These are phyloP conservation scores for Beris chalybata DNA, from an alignment of 2,888 invertebrate species.

Conservation along the genomic window DNA sequence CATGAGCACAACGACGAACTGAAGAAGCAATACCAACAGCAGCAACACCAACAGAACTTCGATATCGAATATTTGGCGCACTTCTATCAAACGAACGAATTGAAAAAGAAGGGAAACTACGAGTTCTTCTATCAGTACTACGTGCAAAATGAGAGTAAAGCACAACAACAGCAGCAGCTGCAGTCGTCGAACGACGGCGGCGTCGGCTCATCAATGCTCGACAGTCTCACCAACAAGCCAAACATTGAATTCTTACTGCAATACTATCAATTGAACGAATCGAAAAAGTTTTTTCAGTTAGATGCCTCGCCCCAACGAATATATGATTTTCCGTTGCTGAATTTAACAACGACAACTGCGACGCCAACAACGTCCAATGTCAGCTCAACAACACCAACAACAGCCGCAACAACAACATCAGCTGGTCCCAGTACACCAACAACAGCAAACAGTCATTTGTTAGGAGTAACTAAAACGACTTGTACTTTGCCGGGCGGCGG, in stretches of 20 bases:
- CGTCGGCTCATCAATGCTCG: no score
- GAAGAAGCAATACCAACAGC: constrained; percentile 41
- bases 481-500: no score
- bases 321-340: constrained; percentile 49
- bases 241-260: constrained; percentile 53
- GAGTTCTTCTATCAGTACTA: constrained; percentile 55
- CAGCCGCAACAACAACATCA: not conserved
- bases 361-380: no score
- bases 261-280: constrained; percentile 55
- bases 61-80: constrained; percentile 52
- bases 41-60: constrained; percentile 40
- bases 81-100: constrained; percentile 53
- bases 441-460: not conserved
- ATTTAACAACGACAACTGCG: constrained; percentile 40
- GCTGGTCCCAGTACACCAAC: not conserved
- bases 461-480: constrained; percentile 13
- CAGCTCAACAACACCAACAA: constrained; percentile 12
- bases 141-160: constrained; percentile 47
- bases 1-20: constrained; percentile 47
- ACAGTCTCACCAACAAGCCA: constrained; percentile 45
- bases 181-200: not conserved
- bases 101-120: constrained; percentile 52
- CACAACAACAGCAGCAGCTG: constrained; percentile 34
- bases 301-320: constrained; percentile 54
- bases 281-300: constrained; percentile 58